Evolutionary conservation across 2,113 vertebrate genomes (phyloP).

Genomic region (Dromiciops gliroides): DNA sequence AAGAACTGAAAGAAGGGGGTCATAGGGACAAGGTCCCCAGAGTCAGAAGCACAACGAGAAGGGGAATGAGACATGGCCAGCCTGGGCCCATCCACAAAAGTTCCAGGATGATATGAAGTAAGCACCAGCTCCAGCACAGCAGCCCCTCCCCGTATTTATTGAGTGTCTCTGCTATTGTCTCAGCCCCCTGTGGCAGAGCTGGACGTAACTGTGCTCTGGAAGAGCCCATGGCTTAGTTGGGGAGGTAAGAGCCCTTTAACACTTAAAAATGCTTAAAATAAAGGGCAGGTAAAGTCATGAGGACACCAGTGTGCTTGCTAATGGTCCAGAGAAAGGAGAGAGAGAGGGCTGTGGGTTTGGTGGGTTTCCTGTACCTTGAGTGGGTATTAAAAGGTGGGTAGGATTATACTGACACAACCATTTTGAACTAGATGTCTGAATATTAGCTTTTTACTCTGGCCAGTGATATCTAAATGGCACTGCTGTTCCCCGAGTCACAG

Average conservation of each 20-base stretch:
- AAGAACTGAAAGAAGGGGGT: neutral
- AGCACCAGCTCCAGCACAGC: neutral
- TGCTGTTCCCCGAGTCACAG: neutral
- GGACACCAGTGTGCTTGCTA: neutral
- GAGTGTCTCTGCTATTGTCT: neutral
- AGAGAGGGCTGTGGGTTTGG: neutral
- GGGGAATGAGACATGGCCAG: too few relatives aligned
- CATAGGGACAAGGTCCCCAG: too few relatives aligned
- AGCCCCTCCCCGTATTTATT: neutral
- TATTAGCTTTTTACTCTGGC: neutral
- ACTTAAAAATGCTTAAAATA: neutral
- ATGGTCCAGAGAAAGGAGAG: neutral
- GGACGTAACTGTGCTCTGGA: neutral
- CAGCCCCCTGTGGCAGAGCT: neutral
- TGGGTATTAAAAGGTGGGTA: neutral
- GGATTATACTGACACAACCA: neutral
- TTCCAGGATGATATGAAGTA: neutral
- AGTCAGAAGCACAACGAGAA: too few relatives aligned
- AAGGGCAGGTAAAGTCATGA: neutral
- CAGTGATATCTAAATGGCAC: neutral
- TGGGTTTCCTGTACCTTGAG: neutral
- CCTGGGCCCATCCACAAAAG: too few relatives aligned
- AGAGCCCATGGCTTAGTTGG: neutral
- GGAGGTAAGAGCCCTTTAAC: neutral
- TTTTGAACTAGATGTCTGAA: neutral